Percentiles rank a stretch among this genome's conserved stretches.
Conservation (phyloP, 2,797 vertebrate species). For the Acropternis orthonyx region DNA sequence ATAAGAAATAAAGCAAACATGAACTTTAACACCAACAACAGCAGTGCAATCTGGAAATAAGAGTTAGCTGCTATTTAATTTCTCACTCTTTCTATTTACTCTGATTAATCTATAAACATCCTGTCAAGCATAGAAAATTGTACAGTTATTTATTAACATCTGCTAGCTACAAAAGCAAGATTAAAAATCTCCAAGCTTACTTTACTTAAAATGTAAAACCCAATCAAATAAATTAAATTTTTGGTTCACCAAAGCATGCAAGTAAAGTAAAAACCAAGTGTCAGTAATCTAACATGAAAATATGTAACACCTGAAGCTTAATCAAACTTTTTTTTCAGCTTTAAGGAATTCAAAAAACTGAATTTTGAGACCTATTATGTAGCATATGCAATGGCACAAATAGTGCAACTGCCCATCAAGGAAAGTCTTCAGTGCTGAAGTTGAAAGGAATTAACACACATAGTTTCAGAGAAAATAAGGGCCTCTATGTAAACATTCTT, state of each 20-base stretch:
- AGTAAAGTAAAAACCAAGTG: not conserved
- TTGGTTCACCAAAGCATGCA: not conserved
- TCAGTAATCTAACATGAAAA: not conserved
- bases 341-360: not conserved
- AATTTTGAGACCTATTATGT: not conserved
- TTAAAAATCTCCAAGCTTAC: conserved; percentile 35
- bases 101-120: conserved; percentile 8
- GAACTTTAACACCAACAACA: not conserved
- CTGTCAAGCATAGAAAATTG: not conserved
- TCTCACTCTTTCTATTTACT: not conserved
- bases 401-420: not conserved
- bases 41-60: not conserved
- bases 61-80: not conserved
- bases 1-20: not conserved
- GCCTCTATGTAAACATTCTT: not conserved
- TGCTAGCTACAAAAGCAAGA: not conserved
- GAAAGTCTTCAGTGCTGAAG: not conserved
- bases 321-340: not conserved
- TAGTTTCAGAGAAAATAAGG: not conserved
- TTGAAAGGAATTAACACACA: not conserved
- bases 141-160: conserved; percentile 65
- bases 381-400: not conserved
- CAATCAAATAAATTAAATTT: not conserved
- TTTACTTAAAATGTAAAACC: conserved; percentile 29
- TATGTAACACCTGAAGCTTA: not conserved